phyloP scores from a whole-genome alignment of 1,140 invertebrate species.

The Brachionus angularis region DNA sequence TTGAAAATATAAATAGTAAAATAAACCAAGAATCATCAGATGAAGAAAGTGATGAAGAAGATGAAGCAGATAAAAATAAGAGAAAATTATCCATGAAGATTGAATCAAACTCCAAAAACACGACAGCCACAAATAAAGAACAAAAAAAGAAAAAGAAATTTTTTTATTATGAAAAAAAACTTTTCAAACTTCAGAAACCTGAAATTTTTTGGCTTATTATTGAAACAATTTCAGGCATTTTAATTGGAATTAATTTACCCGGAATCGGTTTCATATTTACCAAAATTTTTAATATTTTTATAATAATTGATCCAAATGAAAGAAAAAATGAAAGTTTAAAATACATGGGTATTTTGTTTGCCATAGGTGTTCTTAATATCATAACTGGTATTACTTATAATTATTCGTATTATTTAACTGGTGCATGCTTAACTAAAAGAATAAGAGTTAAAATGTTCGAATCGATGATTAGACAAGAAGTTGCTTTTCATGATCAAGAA shows the following conservation, averaged over 20 bases:
- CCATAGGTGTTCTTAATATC: neutral
- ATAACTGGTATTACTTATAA: neutral
- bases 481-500: conserved; percentile 61
- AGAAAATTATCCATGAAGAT: neutral
- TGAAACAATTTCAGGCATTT: no score
- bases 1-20: neutral
- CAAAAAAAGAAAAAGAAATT: no score
- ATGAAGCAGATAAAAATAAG: neutral
- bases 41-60: no score
- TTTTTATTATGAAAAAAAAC: no score
- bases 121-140: no score
- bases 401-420: conserved; percentile 55
- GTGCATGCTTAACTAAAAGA: conserved; percentile 68
- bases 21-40: neutral
- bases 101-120: neutral
- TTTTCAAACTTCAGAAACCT: no score
- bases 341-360: neutral
- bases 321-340: neutral
- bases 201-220: no score
- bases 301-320: no score
- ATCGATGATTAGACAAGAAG: conserved; percentile 60
- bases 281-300: no score
- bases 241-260: no score
- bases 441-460: conserved; percentile 66
- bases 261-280: no score